These are phyloP conservation scores for Ptychadena robeensis DNA, from an alignment of 2,797 vertebrate species.

Conservation along the genomic window DNA sequence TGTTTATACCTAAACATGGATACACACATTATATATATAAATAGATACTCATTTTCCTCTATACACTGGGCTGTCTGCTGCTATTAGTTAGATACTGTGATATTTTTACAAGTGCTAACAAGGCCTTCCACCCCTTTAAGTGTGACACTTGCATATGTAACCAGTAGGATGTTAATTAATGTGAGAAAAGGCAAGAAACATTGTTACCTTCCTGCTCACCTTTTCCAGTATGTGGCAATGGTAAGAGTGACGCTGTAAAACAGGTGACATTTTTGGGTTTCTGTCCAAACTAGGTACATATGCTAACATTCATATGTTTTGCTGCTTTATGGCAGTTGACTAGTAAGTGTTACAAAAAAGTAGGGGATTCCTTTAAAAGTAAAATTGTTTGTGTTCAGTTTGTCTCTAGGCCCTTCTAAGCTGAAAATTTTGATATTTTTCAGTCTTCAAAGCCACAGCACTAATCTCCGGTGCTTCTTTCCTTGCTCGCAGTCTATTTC, in stretches of 20 bases:
- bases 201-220: constrained; percentile 25
- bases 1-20: not conserved
- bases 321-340: too few species aligned
- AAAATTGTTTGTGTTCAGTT: not conserved
- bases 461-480: not conserved
- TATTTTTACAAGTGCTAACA: constrained; percentile 47
- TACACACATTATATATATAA: not conserved
- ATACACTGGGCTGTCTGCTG: not conserved
- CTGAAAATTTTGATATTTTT: not conserved
- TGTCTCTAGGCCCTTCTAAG: too few species aligned
- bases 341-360: not conserved
- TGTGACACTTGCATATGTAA: constrained; percentile 44
- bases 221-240: not conserved
- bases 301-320: too few species aligned
- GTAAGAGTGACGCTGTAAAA: not conserved
- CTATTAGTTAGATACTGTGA: constrained; percentile 4
- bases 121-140: not conserved
- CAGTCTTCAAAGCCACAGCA: not conserved
- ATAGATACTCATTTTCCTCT: not conserved
- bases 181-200: constrained; percentile 34
- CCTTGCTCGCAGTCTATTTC: not conserved
- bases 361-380: not conserved
- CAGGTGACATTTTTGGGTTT: not conserved
- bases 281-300: not conserved
- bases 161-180: constrained; percentile 36